Evolutionary conservation across 2,797 vertebrate genomes (phyloP).

Genomic region (Astyanax mexicanus): DNA sequence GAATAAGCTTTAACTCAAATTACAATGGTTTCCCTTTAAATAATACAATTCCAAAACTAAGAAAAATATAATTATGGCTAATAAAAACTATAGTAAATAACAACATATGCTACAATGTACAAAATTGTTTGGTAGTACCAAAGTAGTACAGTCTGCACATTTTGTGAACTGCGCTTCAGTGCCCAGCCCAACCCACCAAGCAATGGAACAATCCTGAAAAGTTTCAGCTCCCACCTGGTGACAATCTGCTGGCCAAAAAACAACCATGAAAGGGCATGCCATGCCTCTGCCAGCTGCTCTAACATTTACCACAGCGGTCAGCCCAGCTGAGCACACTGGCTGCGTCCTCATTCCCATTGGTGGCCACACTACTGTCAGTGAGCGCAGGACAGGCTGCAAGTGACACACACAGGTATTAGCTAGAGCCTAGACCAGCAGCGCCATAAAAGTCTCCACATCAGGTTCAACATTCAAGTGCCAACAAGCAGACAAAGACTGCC

Average conservation of each 20-base stretch:
- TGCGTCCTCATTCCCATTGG: slow-evolving; percentile 57
- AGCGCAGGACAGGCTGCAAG: slow-evolving; percentile 58
- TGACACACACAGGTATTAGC: slow-evolving; percentile 39
- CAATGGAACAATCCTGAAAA: neutral
- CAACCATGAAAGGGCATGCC: slow-evolving; percentile 28
- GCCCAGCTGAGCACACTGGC: slow-evolving; percentile 66
- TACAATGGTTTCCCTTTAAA: no score
- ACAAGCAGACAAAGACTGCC: neutral
- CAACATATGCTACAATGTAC: neutral
- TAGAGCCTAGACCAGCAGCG: neutral
- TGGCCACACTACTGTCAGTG: slow-evolving; percentile 62
- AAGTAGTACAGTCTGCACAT: neutral
- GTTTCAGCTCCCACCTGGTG: neutral
- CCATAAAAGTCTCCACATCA: neutral
- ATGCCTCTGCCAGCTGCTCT: slow-evolving; percentile 31
- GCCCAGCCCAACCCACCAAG: neutral
- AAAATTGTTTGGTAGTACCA: neutral
- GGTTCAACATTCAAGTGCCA: slow-evolving; percentile 1
- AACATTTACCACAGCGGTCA: slow-evolving; percentile 69
- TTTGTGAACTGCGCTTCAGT: neutral
- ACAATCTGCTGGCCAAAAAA: slow-evolving; percentile 12
- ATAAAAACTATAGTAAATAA: no score
- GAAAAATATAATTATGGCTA: no score
- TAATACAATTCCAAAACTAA: no score
- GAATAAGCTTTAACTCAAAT: no score